Conservation (phyloP, 2,113 vertebrate genomes). For the rat (Rattus norvegicus) region DNA sequence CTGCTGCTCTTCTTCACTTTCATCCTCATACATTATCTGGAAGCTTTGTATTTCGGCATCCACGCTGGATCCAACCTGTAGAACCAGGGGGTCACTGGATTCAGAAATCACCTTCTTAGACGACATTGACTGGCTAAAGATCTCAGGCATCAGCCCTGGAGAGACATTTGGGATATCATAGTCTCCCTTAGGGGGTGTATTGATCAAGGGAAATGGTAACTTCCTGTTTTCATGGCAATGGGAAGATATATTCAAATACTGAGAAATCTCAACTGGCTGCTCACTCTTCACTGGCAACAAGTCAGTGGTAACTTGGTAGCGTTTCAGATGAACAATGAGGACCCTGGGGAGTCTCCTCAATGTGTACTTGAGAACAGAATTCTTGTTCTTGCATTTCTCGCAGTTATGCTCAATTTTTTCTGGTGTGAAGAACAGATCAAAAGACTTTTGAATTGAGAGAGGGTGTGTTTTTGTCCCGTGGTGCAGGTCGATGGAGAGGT, state of each 20-base stretch:
- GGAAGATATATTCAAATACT: not conserved
- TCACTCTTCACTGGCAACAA: not conserved
- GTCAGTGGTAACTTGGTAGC: not conserved
- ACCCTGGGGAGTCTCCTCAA: not conserved
- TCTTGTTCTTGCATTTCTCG: not conserved
- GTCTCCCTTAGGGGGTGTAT: accelerated
- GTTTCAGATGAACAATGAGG: conserved; percentile 18
- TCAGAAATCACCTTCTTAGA: conserved; percentile 84
- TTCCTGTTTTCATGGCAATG: not conserved
- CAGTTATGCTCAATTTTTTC: not conserved
- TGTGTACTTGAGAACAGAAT: not conserved
- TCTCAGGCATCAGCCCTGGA: not conserved
- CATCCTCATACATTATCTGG: conserved; percentile 85
- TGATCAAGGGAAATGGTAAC: not conserved
- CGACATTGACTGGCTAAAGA: accelerated
- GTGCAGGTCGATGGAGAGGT: conserved; percentile 1
- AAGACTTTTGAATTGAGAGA: not conserved
- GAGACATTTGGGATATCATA: not conserved
- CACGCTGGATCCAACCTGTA: conserved; percentile 88
- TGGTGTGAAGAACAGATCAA: not conserved
- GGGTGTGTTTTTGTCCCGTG: not conserved
- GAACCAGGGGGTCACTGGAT: conserved; percentile 80
- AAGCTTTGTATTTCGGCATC: conserved; percentile 90
- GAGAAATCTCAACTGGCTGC: not conserved
- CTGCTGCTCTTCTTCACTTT: conserved; percentile 78